Percentiles rank a stretch among this genome's conserved stretches.
phyloP scores from a whole-genome alignment of 2,888 invertebrate genomes.

The Plusia festucae region DNA sequence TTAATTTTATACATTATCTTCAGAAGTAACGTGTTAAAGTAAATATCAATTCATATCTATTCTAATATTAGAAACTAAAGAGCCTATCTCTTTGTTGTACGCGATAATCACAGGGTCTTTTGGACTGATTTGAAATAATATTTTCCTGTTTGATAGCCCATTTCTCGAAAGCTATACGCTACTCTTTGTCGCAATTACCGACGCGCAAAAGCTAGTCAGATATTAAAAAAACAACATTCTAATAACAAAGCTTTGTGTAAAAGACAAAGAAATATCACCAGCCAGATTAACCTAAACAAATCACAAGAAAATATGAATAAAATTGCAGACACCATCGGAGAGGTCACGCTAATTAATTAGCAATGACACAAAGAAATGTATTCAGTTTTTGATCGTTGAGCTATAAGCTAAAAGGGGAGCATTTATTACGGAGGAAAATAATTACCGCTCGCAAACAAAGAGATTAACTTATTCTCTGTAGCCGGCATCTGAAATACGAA shows the following conservation, averaged over 20 bases:
- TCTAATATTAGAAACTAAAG: too few relatives aligned
- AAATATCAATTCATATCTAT: too few relatives aligned
- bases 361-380: slow-evolving; percentile 60
- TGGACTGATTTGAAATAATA: too few relatives aligned
- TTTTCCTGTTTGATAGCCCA: too few relatives aligned
- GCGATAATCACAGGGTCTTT: too few relatives aligned
- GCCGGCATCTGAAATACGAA: slow-evolving; percentile 65
- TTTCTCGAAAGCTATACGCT: too few relatives aligned
- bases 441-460: slow-evolving; percentile 68
- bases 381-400: slow-evolving; percentile 62
- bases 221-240: slow-evolving; percentile 12
- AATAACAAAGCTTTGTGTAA: slow-evolving; percentile 24
- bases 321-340: slow-evolving; percentile 35
- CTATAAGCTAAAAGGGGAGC: slow-evolving; percentile 62
- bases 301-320: slow-evolving; percentile 40
- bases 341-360: slow-evolving; percentile 57
- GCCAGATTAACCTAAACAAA: slow-evolving; percentile 44
- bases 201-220: neutral
- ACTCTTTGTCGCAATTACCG: too few relatives aligned
- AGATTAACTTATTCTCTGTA: slow-evolving; percentile 66
- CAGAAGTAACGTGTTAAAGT: too few relatives aligned
- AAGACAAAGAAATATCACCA: slow-evolving; percentile 31
- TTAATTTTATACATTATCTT: too few relatives aligned
- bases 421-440: slow-evolving; percentile 64
- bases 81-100: too few relatives aligned